Evolutionary conservation across 2,888 invertebrate species (phyloP), one percentile per base, ranked within the genome.

Genomic region (Agrotis puta): DNA sequence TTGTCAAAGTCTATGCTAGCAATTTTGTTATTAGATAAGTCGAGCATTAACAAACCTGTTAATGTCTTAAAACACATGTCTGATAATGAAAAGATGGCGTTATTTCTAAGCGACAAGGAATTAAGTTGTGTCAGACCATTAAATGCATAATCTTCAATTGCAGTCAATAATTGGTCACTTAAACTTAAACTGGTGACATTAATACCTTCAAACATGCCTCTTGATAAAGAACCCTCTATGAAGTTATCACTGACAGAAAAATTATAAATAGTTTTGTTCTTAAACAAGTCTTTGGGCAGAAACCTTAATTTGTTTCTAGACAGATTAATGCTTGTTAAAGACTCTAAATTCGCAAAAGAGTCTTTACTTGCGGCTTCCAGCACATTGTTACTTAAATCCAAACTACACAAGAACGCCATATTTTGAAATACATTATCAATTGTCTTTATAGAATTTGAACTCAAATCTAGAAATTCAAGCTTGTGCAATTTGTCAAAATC

Each of bases 1-100:
- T 87, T 91, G 18, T 91, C 85, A 66, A 94, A 93, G 70, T 87
- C 86, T 57, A 94, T 82, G n/a, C 73, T 83, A 18, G 53, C 64
- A 27, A 95, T 89, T 73, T 86, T 81, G 69, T 95, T 95, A 70
- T 88, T 73, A 14, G 94, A 93, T 53, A 95, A 84, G 74, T 94
- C 92, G 67, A 95, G 79, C 0, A 70, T 24, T 22, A 72, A 72
- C 56, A 94, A 82, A 24, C 79, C 84, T 9, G 48, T 59, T 6
- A 94, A 77, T 16, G 82, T 81, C 70, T 78, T 88, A 67, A 95
- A 94, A 59, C 92, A 88, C 48, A 88, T 82, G 43, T 79, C 74
- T 3, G 88, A 85, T 59, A 94, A 51, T 16, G 65, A 78, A 45
- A 78, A 57, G 43, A 94, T 88, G 22, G 81, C 80, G 64, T 94